phyloP scores from a whole-genome alignment of 2,888 invertebrate genomes.

The Eupeodes luniger region DNA sequence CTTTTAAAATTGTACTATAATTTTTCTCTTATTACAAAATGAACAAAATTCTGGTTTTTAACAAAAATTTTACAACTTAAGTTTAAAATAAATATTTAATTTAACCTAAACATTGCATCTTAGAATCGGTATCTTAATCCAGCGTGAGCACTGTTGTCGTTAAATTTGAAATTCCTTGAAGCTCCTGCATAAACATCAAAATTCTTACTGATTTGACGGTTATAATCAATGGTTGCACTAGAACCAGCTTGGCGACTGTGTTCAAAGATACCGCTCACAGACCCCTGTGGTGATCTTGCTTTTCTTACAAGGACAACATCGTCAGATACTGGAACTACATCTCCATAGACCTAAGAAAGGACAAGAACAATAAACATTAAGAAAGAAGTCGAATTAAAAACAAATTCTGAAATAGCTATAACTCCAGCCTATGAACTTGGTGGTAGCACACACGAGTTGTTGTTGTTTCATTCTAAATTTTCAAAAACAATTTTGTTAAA shows the following conservation, averaged over 20 bases:
- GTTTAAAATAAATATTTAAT: too few species aligned
- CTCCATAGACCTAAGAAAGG: neutral
- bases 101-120: too few species aligned
- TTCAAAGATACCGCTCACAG: neutral
- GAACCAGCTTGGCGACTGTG: slow-evolving; percentile 24
- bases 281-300: slow-evolving; percentile 38
- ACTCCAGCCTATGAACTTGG: too few species aligned
- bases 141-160: slow-evolving; percentile 27
- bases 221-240: slow-evolving; percentile 31
- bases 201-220: slow-evolving; percentile 31
- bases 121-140: slow-evolving; percentile 31
- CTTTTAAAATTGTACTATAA: too few species aligned
- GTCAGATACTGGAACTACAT: neutral
- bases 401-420: too few species aligned
- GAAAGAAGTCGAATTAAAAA: neutral
- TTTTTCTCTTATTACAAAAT: too few species aligned
- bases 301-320: slow-evolving; percentile 10
- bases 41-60: too few species aligned
- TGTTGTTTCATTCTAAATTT: too few species aligned
- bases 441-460: too few species aligned
- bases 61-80: too few species aligned
- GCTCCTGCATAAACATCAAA: slow-evolving; percentile 23
- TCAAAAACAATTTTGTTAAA: neutral
- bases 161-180: slow-evolving; percentile 20
- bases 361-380: neutral